A percentile compares a stretch with the other conserved stretches of the same genome.
phyloP scores from a whole-genome alignment of 2,113 vertebrate genomes.

The Ceyx margarethae region DNA sequence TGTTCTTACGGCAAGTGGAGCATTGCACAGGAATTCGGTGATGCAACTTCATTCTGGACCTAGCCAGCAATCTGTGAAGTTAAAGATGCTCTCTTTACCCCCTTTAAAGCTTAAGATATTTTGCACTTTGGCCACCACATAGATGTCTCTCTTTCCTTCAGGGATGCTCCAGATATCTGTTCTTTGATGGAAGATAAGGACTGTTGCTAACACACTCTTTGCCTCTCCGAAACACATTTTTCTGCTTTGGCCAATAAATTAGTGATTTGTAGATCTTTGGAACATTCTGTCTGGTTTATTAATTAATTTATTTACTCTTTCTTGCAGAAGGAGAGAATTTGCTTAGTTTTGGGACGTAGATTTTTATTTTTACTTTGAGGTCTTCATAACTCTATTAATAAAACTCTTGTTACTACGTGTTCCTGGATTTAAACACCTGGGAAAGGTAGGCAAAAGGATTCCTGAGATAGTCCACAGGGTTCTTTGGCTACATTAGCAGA shows the following conservation, averaged over 20 bases:
- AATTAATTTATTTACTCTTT: slow-evolving; percentile 11
- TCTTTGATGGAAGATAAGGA: slow-evolving; percentile 52
- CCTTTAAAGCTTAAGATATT: slow-evolving; percentile 8
- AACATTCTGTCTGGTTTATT: slow-evolving; percentile 23
- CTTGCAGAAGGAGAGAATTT: neutral
- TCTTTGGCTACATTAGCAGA: neutral
- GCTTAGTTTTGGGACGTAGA: neutral
- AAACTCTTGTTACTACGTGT: neutral
- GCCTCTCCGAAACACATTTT: slow-evolving; percentile 15
- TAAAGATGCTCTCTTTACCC: neutral
- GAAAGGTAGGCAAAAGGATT: neutral
- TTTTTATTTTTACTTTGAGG: neutral
- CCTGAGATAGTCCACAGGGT: neutral
- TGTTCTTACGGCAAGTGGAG: neutral
- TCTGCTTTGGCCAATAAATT: slow-evolving; percentile 13
- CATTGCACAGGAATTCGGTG: neutral
- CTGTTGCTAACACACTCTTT: neutral
- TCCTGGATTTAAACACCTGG: neutral
- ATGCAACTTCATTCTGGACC: neutral
- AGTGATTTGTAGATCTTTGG: slow-evolving; percentile 15
- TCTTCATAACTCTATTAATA: neutral
- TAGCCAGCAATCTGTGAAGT: neutral
- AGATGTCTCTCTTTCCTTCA: neutral
- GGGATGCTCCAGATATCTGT: neutral
- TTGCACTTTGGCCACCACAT: neutral